Evolutionary conservation across 2,113 vertebrate species (phyloP).

Genomic region (Chlamydotis undulata): DNA sequence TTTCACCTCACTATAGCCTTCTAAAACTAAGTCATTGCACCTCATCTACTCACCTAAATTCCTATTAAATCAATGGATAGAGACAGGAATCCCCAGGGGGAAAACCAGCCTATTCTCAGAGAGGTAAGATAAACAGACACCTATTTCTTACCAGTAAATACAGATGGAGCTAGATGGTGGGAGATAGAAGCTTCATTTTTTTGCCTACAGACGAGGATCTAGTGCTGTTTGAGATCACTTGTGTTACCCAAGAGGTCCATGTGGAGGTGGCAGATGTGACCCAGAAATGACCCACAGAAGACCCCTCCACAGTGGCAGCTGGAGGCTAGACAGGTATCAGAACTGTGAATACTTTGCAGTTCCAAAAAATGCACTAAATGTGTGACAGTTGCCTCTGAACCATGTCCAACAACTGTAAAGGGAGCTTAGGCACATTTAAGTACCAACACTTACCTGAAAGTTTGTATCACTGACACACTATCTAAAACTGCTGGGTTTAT

Average conservation of each 20-base stretch:
- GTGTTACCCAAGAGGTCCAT: not conserved
- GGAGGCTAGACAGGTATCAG: not conserved
- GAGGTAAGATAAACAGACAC: not conserved
- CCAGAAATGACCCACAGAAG: not conserved
- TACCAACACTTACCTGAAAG: not conserved
- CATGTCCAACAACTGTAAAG: not conserved
- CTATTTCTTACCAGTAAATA: not conserved
- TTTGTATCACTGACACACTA: not conserved
- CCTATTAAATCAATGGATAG: not conserved
- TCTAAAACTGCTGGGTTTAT: not conserved
- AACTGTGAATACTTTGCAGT: not conserved
- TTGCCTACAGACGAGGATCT: not conserved
- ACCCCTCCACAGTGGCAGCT: not conserved
- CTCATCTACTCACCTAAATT: conserved; percentile 9
- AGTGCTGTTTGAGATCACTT: not conserved
- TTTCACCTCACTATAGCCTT: not conserved
- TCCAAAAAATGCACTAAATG: not conserved
- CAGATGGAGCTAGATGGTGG: not conserved
- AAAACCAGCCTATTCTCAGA: not conserved
- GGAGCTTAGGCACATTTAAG: not conserved
- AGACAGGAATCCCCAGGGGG: not conserved
- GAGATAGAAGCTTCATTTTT: not conserved
- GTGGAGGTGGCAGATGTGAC: not conserved
- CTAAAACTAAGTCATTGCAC: conserved; percentile 15
- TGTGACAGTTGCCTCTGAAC: not conserved